Conservation (phyloP, 37 sponge, comb jelly and placozoan species). For the Mnemiopsis leidyi region DNA sequence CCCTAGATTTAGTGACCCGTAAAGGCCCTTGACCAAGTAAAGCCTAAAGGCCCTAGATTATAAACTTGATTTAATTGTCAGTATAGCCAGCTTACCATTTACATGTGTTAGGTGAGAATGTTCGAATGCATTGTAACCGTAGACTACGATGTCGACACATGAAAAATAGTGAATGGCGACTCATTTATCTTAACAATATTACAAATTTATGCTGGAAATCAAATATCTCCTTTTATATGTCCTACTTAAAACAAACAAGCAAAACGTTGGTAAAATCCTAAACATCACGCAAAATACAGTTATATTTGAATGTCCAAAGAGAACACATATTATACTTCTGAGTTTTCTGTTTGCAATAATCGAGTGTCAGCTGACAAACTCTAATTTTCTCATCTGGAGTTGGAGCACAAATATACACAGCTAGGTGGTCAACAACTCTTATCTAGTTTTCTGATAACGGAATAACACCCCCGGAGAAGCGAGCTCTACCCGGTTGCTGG, state of each 20-base stretch:
- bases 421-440: not conserved
- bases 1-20: no score
- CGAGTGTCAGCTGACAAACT: not conserved
- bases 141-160: not conserved
- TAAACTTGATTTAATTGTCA: no score
- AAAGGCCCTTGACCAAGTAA: no score
- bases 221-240: not conserved
- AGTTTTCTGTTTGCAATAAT: not conserved
- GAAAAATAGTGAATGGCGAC: no score
- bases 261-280: not conserved
- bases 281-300: not conserved
- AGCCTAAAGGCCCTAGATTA: no score
- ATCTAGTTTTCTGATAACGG: not conserved
- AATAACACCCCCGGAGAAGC: not conserved
- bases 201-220: not conserved
- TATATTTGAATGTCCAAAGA: not conserved
- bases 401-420: not conserved
- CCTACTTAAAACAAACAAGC: not conserved
- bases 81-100: no score
- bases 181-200: not conserved
- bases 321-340: not conserved
- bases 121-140: no score
- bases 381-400: not conserved
- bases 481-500: no score
- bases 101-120: no score